Evolutionary conservation across 1,140 invertebrate genomes (phyloP).

Genomic region (Caenorhabditis inopinata): DNA sequence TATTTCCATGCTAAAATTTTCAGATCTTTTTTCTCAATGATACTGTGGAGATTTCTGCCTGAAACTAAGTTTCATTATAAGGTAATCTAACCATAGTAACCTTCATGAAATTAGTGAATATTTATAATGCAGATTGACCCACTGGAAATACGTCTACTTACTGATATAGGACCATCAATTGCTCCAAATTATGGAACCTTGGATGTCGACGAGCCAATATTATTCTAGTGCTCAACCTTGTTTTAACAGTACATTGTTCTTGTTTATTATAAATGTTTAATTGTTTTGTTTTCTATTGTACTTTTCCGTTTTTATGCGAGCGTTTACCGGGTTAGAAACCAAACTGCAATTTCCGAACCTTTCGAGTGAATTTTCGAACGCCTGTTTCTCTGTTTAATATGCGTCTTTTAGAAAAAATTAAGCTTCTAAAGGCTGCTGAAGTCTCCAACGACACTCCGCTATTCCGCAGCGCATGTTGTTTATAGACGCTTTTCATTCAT

Average conservation of each 20-base stretch:
- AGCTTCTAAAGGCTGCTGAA: too few relatives aligned
- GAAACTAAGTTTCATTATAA: constrained; percentile 45
- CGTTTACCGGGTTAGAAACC: too few relatives aligned
- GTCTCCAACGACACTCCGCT: constrained; percentile 7
- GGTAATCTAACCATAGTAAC: background rate
- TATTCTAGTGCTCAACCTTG: background rate
- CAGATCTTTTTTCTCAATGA: constrained; percentile 38
- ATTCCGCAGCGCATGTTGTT: background rate
- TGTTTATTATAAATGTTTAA: background rate
- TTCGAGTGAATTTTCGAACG: too few relatives aligned
- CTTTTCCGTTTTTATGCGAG: too few relatives aligned
- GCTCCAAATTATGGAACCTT: constrained; percentile 17
- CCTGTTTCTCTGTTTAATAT: too few relatives aligned
- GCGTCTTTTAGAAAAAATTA: too few relatives aligned
- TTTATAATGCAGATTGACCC: background rate
- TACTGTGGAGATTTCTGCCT: constrained; percentile 44
- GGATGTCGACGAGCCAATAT: background rate
- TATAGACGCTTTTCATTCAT: background rate
- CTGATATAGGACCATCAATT: constrained; percentile 1
- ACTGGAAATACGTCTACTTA: constrained; percentile 4
- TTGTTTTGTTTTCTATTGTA: too few relatives aligned
- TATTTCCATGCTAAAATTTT: background rate
- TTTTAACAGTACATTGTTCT: background rate
- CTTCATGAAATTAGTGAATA: background rate
- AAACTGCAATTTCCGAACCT: too few relatives aligned